These are phyloP conservation scores for Caranx ignobilis DNA, from an alignment of 2,113 vertebrate species.

Conservation along the genomic window DNA sequence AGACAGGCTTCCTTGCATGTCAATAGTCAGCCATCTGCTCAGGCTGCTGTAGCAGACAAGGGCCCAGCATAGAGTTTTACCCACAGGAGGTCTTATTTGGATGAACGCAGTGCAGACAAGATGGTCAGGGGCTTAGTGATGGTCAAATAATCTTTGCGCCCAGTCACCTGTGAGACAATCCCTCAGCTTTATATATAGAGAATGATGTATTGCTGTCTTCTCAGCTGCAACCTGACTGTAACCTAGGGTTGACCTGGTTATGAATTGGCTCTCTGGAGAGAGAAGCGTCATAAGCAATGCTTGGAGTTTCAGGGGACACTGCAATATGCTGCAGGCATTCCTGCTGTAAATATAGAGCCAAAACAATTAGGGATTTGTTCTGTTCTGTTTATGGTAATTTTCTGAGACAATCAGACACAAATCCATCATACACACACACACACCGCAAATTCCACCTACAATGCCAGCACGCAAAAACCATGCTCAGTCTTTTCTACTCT, in stretches of 20 bases:
- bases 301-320: constrained; percentile 28
- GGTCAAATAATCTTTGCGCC: constrained; percentile 51
- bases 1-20: constrained; percentile 72
- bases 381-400: constrained; percentile 65
- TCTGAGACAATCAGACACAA: constrained; percentile 69
- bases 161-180: constrained; percentile 44
- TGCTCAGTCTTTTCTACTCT: constrained; percentile 36
- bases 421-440: constrained; percentile 63
- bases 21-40: constrained; percentile 75
- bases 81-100: constrained; percentile 63
- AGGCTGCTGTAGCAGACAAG: constrained; percentile 44
- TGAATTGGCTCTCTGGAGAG: constrained; percentile 37
- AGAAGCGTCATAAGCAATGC: constrained; percentile 24
- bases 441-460: constrained; percentile 60
- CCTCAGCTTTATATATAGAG: constrained; percentile 36
- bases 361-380: constrained; percentile 73
- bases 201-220: constrained; percentile 36
- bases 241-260: constrained; percentile 54
- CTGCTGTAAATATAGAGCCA: constrained; percentile 60
- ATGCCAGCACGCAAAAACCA: constrained; percentile 39
- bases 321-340: constrained; percentile 40
- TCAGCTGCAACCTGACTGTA: constrained; percentile 30
- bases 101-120: constrained; percentile 46
- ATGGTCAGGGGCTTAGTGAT: constrained; percentile 52
- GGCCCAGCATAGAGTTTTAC: constrained; percentile 62